Percentiles rank a stretch among this genome's conserved stretches.
These are phyloP conservation scores for Gonatopus flavifemur DNA, from an alignment of 1,140 invertebrate genomes.

Conservation along the genomic window DNA sequence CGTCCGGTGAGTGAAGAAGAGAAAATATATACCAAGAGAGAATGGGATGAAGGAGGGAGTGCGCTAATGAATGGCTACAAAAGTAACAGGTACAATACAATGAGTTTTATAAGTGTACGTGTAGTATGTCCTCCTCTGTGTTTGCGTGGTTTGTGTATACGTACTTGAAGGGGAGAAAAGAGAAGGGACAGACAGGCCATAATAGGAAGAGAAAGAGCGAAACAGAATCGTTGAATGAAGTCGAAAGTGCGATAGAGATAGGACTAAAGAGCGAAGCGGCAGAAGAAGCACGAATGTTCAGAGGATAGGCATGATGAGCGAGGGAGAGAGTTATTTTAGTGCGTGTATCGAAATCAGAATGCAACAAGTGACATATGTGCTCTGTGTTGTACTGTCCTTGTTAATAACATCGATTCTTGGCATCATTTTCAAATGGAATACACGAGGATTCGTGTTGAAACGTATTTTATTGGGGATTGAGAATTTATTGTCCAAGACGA, in stretches of 20 bases:
- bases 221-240: constrained; percentile 25
- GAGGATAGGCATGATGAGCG: constrained; percentile 25
- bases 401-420: constrained; percentile 13
- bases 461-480: too few relatives aligned
- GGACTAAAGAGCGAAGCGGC: not conserved
- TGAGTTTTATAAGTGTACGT: too few relatives aligned
- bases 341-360: constrained; percentile 46
- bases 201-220: not conserved
- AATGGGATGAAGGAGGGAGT: constrained; percentile 8
- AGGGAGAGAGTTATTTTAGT: constrained; percentile 46
- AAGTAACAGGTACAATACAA: constrained; percentile 25
- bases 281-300: constrained; percentile 22
- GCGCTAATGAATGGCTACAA: constrained; percentile 33
- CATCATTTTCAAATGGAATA: too few relatives aligned
- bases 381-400: constrained; percentile 11
- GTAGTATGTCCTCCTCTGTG: too few relatives aligned
- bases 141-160: too few relatives aligned
- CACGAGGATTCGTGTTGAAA: too few relatives aligned
- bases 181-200: constrained; percentile 2
- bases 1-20: not conserved
- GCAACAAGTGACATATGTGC: constrained; percentile 46
- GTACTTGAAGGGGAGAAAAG: too few relatives aligned
- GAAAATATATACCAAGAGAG: not conserved
- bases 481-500: too few relatives aligned
- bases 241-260: constrained; percentile 5